phyloP scores from a whole-genome alignment of 2,888 invertebrate species.

The Elmis aenea region DNA sequence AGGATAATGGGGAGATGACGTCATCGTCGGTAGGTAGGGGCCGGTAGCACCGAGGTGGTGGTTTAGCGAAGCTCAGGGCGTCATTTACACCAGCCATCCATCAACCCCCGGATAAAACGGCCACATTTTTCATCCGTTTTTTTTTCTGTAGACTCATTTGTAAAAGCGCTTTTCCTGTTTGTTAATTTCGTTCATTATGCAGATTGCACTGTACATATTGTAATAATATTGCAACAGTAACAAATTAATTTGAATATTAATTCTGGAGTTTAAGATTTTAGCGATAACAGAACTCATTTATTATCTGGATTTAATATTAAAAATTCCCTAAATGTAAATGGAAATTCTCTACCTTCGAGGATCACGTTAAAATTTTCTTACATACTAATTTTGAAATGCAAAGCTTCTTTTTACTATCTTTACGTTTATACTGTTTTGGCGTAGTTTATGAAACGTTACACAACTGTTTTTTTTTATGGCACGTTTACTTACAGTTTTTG shows the following conservation, averaged over 20 bases:
- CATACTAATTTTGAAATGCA: too few species aligned
- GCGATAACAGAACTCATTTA: too few species aligned
- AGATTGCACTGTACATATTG: slow-evolving; percentile 15
- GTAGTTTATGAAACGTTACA: too few species aligned
- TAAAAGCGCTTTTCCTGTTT: slow-evolving; percentile 11
- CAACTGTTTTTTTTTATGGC: too few species aligned
- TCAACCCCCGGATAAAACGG: slow-evolving; percentile 32
- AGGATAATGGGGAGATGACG: slow-evolving; percentile 27
- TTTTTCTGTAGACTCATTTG: slow-evolving; percentile 16
- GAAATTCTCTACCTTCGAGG: too few species aligned
- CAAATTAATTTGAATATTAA: slow-evolving; percentile 15
- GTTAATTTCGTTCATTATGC: slow-evolving; percentile 15
- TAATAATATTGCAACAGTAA: slow-evolving; percentile 12
- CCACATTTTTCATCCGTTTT: slow-evolving; percentile 32
- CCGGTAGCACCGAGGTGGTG: slow-evolving; percentile 14
- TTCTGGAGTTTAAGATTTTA: too few species aligned
- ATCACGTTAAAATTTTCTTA: too few species aligned
- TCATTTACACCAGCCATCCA: slow-evolving; percentile 35
- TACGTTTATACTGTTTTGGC: too few species aligned
- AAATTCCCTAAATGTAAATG: too few species aligned
- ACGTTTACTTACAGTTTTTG: too few species aligned
- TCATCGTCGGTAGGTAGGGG: slow-evolving; percentile 12
- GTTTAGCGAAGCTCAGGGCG: slow-evolving; percentile 31
- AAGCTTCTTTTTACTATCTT: too few species aligned
- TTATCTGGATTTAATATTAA: too few species aligned